Conservation (phyloP, 2,113 vertebrate genomes). For the Seriola quinqueradiata region DNA sequence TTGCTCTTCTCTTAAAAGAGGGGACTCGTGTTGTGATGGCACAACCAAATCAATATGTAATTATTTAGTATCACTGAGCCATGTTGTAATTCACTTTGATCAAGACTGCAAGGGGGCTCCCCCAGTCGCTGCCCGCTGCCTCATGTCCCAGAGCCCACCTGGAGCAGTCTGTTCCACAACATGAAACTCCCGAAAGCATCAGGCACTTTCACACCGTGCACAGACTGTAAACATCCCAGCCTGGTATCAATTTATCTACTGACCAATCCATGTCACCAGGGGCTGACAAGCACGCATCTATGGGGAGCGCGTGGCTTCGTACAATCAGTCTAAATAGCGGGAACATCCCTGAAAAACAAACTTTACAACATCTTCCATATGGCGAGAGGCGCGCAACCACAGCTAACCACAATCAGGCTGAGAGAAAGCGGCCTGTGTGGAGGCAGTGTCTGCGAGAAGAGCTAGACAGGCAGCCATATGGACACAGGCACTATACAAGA, state of each 20-base stretch:
- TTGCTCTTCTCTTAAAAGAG: slow-evolving; percentile 45
- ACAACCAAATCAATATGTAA: slow-evolving; percentile 87
- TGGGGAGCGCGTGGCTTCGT: slow-evolving; percentile 47
- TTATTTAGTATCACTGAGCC: slow-evolving; percentile 88
- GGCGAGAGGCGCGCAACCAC: slow-evolving; percentile 63
- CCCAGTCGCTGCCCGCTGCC: slow-evolving; percentile 82
- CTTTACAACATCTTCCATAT: slow-evolving; percentile 80
- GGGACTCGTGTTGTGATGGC: slow-evolving; percentile 52
- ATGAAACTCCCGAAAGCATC: slow-evolving; percentile 67
- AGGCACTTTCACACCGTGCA: slow-evolving; percentile 56
- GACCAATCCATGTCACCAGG: slow-evolving; percentile 62
- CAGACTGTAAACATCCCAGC: slow-evolving; percentile 77
- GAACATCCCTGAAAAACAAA: slow-evolving; percentile 73
- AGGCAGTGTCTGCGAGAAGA: slow-evolving; percentile 84
- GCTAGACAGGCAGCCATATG: slow-evolving; percentile 92
- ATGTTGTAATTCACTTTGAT: slow-evolving; percentile 88
- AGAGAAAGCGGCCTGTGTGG: slow-evolving; percentile 80
- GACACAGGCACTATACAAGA: slow-evolving; percentile 91
- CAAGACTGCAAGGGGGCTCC: slow-evolving; percentile 79
- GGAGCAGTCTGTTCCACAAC: slow-evolving; percentile 67
- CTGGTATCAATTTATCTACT: slow-evolving; percentile 76
- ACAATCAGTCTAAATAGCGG: slow-evolving; percentile 69
- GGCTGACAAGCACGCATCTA: slow-evolving; percentile 53
- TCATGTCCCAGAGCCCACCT: slow-evolving; percentile 85
- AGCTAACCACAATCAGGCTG: slow-evolving; percentile 84